A percentile compares a stretch with the other conserved stretches of the same genome.
These are phyloP conservation scores for Pseudochirops corinnae DNA, from an alignment of 2,797 vertebrate species.

Conservation along the genomic window DNA sequence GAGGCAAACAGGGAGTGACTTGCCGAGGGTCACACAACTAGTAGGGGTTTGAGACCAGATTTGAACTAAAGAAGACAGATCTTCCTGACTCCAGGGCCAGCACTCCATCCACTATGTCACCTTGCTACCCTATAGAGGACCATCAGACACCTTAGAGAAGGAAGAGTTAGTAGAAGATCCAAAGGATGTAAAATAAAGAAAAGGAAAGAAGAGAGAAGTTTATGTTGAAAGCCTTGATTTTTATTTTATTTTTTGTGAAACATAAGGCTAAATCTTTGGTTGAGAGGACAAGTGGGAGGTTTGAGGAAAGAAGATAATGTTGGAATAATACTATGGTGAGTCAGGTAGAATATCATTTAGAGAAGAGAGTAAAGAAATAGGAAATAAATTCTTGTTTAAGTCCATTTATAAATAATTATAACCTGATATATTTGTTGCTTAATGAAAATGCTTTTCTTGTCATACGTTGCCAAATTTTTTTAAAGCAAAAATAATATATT, in stretches of 20 bases:
- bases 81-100: background rate
- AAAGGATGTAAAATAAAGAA: too few relatives aligned
- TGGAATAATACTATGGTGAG: too few relatives aligned
- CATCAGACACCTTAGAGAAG: background rate
- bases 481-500: background rate
- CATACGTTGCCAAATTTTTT: background rate
- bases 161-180: background rate
- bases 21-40: background rate
- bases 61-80: background rate
- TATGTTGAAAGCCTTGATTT: too few relatives aligned
- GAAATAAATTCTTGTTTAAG: background rate
- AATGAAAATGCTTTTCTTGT: background rate
- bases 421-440: background rate
- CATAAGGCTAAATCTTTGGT: too few relatives aligned
- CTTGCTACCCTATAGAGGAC: background rate
- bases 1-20: background rate
- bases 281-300: too few relatives aligned
- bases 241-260: too few relatives aligned
- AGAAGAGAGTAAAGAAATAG: too few relatives aligned
- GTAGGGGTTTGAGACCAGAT: background rate
- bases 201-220: too few relatives aligned
- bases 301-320: too few relatives aligned
- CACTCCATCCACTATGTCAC: background rate
- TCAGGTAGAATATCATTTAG: too few relatives aligned
- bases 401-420: background rate